A percentile compares a stretch with the other conserved stretches of the same genome.
Conservation (phyloP, 2,797 vertebrate genomes). For the Rhincodon typus region DNA sequence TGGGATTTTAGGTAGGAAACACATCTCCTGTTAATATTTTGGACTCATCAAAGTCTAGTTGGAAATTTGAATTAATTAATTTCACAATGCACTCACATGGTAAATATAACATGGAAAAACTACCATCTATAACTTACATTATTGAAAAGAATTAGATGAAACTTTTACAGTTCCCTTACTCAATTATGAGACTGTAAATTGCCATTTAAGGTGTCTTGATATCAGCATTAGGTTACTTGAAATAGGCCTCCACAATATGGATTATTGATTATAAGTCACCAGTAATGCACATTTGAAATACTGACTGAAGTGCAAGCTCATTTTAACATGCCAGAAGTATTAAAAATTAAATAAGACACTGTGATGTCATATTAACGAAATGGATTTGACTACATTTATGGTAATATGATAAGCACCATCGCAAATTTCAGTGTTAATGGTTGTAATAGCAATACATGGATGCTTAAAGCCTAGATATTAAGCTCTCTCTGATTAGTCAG, state of each 20-base stretch:
- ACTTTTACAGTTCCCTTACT: neutral
- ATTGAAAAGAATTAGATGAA: neutral
- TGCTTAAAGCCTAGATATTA: neutral
- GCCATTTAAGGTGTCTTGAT: neutral
- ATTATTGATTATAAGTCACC: neutral
- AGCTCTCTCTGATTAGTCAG: neutral
- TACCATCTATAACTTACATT: neutral
- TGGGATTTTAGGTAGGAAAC: neutral
- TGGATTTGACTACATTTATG: neutral
- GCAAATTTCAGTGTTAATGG: neutral
- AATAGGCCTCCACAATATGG: neutral
- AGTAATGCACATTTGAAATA: neutral
- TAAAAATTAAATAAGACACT: neutral
- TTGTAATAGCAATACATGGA: neutral
- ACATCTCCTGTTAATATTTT: neutral
- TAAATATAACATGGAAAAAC: neutral
- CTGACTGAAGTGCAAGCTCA: neutral
- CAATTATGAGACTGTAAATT: neutral
- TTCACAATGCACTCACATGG: neutral
- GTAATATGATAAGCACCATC: neutral
- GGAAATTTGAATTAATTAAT: neutral
- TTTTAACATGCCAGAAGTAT: neutral
- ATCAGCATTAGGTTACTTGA: neutral
- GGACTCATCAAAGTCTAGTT: no score
- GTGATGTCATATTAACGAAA: neutral